Evolutionary conservation across 2,888 invertebrate genomes (phyloP), one percentile per base, ranked within the genome.

Genomic region (Leptopilina syphax): DNA sequence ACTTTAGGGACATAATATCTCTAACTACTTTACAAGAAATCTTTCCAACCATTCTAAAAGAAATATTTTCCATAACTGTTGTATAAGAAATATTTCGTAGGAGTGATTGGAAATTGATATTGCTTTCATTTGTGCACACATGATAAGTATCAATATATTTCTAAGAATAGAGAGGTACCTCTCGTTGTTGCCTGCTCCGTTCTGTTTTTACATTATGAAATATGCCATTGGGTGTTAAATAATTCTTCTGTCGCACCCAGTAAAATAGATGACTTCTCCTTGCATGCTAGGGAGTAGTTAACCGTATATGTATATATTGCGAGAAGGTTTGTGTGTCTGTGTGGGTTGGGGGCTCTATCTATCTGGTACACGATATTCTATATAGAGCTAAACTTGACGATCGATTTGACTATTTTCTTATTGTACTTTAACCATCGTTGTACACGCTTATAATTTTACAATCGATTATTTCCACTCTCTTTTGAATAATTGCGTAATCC

Each of bases 271-370:
- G 57, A 57, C 27, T 57, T 13, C 57, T 34, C 73, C 57, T 34
- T 27, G 63, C 63, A 73, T 73, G 57, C 34, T 73, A 73, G 54
- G 34, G 34, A 73, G 57, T 9, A 34, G 73, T 73, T 27, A 70
- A 13, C 12, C 54, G 27, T 27, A 73, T 18, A 18, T 18, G 18
- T 18, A 13, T 60, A 18, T 13, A 60, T 18, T 18, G 0, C 18
- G n/a, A 60, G 60, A 60, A 4, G 18, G 27, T 27, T 27, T 60
- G 60, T 60, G 60, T 60, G 50, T 50, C 3, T 50, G 50, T 50
- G 50, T 50, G n/a, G 60, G 60, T 60, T 60, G n/a, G 3, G n/a
- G 60, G 63, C 24, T 63, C 18, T 60, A 60, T 60, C 60, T 60
- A 18, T n/a, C 60, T 60, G 60, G 60, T 60, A 60, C 60, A 60